Evolutionary conservation across 2,113 vertebrate genomes (phyloP).

Genomic region (Gnathonemus echidnorhynchus): DNA sequence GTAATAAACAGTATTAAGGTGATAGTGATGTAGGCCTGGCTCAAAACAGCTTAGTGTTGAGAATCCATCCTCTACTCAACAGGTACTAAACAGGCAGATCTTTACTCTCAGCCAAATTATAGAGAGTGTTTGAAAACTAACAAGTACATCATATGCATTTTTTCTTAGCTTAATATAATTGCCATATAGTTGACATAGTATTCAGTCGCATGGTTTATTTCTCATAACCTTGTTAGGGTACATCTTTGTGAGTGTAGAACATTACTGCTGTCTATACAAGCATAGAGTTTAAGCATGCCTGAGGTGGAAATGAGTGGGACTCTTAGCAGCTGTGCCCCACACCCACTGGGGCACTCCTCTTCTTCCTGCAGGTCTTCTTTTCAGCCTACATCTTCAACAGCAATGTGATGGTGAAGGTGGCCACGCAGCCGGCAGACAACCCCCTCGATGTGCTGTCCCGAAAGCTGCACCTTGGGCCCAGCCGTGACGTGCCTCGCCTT

Average conservation of each 20-base stretch:
- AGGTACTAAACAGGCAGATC: background rate
- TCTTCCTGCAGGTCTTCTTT: constrained; percentile 80
- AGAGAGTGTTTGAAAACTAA: background rate
- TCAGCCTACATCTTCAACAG: constrained; percentile 99
- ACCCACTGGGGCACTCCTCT: background rate
- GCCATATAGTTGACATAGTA: background rate
- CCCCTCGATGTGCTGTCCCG: constrained; percentile 92
- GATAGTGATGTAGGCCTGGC: background rate
- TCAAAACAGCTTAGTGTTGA: background rate
- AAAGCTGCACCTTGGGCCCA: constrained; percentile 92
- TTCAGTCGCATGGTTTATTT: background rate
- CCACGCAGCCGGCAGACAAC: constrained; percentile 96
- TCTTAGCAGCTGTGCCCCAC: background rate
- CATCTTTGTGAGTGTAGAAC: background rate
- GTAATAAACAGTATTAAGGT: background rate
- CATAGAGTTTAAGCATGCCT: background rate
- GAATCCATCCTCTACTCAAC: background rate
- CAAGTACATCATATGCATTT: background rate
- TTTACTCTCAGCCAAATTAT: background rate
- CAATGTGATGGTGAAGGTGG: constrained; percentile 99
- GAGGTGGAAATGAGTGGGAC: background rate
- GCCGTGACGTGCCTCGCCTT: constrained; percentile 87
- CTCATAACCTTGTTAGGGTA: background rate
- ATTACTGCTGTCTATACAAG: background rate
- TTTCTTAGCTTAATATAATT: background rate